Conservation (phyloP, 2,888 invertebrate genomes). For the Napeogenes inachia region DNA sequence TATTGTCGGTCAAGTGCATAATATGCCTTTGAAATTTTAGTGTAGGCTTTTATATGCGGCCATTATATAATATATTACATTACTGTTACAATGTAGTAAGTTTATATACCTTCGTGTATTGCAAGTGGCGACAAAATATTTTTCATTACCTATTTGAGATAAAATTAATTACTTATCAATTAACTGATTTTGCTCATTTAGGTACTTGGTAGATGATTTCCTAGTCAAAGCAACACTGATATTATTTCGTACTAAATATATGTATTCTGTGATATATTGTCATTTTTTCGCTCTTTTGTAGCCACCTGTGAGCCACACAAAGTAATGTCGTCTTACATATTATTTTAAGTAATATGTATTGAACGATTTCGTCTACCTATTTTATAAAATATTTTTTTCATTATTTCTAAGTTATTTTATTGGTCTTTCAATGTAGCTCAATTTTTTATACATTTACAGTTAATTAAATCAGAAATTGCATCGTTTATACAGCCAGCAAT, state of each 20-base stretch:
- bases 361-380: neutral
- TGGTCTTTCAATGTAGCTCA: neutral
- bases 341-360: slow-evolving; percentile 1
- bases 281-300: slow-evolving; percentile 31
- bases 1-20: slow-evolving; percentile 69
- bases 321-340: neutral
- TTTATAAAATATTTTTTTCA: neutral
- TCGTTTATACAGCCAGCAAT: no score
- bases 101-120: no score
- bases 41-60: neutral
- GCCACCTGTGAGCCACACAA: slow-evolving; percentile 5
- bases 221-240: slow-evolving; percentile 66
- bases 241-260: slow-evolving; percentile 47
- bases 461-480: neutral
- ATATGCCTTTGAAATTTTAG: slow-evolving; percentile 2
- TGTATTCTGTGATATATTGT: slow-evolving; percentile 63
- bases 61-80: no score
- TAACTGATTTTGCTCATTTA: slow-evolving; percentile 43
- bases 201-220: slow-evolving; percentile 48
- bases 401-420: neutral
- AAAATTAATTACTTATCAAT: neutral
- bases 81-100: no score
- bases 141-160: neutral
- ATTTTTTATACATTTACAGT: neutral
- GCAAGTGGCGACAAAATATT: slow-evolving; percentile 2